phyloP scores from a whole-genome alignment of 2,888 invertebrate genomes.

The Spodoptera exigua region DNA sequence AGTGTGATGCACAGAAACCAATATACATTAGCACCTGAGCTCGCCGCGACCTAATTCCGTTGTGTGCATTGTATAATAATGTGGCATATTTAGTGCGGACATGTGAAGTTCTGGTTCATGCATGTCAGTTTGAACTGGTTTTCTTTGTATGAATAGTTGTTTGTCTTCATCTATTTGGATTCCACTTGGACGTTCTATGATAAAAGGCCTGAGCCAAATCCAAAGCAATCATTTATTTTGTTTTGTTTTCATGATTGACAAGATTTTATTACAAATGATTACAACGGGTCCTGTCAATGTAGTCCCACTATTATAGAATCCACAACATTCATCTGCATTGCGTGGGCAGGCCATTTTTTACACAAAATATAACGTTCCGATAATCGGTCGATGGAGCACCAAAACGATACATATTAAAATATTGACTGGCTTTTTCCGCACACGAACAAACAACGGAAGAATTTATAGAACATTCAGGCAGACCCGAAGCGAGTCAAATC shows the following conservation, averaged over 20 bases:
- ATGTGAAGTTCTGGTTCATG: slow-evolving; percentile 33
- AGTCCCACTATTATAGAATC: neutral
- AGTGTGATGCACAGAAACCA: slow-evolving; percentile 18
- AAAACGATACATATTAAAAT: slow-evolving; percentile 44
- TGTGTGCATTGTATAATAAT: slow-evolving; percentile 35
- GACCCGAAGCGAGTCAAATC: slow-evolving; percentile 20
- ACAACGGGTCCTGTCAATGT: neutral
- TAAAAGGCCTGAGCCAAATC: too few relatives aligned
- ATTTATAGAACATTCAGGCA: slow-evolving; percentile 10
- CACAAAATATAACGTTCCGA: slow-evolving; percentile 20
- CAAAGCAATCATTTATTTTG: too few relatives aligned
- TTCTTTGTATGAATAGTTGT: neutral
- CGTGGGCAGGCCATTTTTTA: slow-evolving; percentile 19
- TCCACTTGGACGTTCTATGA: too few relatives aligned
- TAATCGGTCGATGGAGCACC: slow-evolving; percentile 34
- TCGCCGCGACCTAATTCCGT: slow-evolving; percentile 41
- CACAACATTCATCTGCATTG: slow-evolving; percentile 20
- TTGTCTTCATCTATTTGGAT: neutral
- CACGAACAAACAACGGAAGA: slow-evolving; percentile 28
- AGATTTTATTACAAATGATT: neutral
- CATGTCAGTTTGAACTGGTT: slow-evolving; percentile 12
- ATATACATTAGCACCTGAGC: slow-evolving; percentile 52
- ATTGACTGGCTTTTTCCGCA: slow-evolving; percentile 25
- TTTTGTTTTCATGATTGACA: too few relatives aligned
- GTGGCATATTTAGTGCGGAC: slow-evolving; percentile 30